These are phyloP conservation scores for Agapornis canus DNA, from an alignment of 2,797 vertebrate species.

Conservation along the genomic window DNA sequence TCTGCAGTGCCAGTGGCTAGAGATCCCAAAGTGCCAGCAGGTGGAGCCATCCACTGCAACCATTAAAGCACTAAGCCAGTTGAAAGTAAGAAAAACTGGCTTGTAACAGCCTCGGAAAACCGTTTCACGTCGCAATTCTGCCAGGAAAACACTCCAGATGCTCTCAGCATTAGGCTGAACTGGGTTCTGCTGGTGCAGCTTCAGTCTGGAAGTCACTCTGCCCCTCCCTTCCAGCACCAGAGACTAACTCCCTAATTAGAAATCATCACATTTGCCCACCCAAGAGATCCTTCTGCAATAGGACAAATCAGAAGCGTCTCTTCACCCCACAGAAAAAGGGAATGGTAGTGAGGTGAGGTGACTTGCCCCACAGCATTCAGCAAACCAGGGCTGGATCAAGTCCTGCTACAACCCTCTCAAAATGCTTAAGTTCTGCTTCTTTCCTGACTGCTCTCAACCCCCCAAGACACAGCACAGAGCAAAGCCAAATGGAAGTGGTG, in stretches of 20 bases:
- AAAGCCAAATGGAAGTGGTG: neutral
- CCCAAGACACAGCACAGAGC: neutral
- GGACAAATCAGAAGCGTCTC: neutral
- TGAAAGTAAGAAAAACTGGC: neutral
- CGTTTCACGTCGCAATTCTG: neutral
- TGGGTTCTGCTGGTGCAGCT: neutral
- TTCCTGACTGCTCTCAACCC: neutral
- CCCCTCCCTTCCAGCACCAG: neutral
- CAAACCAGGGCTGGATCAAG: neutral
- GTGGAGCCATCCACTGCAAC: slow-evolving; percentile 39
- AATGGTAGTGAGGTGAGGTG: neutral
- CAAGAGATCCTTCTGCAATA: neutral
- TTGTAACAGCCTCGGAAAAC: neutral
- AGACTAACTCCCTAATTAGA: neutral
- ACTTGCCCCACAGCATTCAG: neutral
- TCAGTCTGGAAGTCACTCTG: neutral
- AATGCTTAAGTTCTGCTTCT: fast-evolving
- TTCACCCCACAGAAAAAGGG: neutral
- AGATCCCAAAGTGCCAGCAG: neutral
- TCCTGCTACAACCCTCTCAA: neutral
- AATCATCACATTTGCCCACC: neutral
- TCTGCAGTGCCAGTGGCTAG: neutral
- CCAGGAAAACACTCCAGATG: neutral
- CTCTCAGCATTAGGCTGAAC: neutral
- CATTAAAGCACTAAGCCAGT: neutral